A percentile compares a stretch with the other conserved stretches of the same genome.
Conservation (phyloP, 2,113 vertebrate species). For the Pachycephala philippinensis region DNA sequence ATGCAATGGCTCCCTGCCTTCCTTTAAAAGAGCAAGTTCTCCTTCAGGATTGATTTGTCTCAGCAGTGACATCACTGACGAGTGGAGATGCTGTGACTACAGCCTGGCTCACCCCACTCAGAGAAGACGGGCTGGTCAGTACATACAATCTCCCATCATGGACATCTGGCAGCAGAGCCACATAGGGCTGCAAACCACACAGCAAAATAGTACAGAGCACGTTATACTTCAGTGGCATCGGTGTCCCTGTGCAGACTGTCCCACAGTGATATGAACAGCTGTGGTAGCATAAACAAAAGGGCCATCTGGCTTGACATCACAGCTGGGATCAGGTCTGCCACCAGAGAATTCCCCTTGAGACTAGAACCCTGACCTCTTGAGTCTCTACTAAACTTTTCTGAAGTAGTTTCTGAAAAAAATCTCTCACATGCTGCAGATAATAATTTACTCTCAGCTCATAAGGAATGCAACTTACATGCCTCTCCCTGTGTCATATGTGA, state of each 20-base stretch:
- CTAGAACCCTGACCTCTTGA: neutral
- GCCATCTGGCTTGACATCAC: neutral
- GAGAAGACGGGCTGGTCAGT: neutral
- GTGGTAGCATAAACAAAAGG: neutral
- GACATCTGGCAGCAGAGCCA: neutral
- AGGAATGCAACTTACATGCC: neutral
- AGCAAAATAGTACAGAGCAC: neutral
- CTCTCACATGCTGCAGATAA: neutral
- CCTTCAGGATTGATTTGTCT: neutral
- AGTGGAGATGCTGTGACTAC: neutral
- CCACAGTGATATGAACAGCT: neutral
- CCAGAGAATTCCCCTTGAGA: neutral
- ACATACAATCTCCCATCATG: fast-evolving
- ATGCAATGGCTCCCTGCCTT: neutral
- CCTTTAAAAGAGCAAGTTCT: neutral
- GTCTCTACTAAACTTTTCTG: neutral
- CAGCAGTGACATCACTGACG: neutral
- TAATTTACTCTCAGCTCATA: neutral
- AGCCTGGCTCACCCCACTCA: neutral
- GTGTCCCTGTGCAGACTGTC: neutral
- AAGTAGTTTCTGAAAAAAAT: neutral
- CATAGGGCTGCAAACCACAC: neutral
- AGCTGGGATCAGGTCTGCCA: neutral
- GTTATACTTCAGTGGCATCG: neutral
- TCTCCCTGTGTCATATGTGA: neutral